Conservation (phyloP, 1,140 invertebrate species). For the Choristoneura fumiferana region DNA sequence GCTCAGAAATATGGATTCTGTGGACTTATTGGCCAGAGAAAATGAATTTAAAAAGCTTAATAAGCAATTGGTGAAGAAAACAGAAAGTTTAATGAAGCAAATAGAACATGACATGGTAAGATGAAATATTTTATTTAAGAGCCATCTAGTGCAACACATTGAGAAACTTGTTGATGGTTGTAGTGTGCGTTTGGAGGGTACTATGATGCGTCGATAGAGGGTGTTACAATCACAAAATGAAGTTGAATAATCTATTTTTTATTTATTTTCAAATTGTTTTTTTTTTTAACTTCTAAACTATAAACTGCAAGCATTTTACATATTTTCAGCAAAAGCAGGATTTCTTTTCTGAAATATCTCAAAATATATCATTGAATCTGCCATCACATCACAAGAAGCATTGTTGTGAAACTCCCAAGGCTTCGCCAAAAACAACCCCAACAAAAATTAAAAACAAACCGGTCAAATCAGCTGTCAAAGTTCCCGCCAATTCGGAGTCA, state of each 20-base stretch:
- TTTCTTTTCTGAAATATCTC: conserved; percentile 52
- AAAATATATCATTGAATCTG: conserved; percentile 36
- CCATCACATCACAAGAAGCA: conserved; percentile 38
- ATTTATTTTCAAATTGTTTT: too few relatives aligned
- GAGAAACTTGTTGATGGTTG: too few relatives aligned
- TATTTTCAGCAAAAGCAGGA: conserved; percentile 65
- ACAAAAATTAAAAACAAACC: conserved; percentile 19
- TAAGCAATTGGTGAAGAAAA: conserved; percentile 68
- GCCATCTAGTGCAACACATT: too few relatives aligned
- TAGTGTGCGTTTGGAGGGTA: too few relatives aligned
- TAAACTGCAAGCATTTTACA: too few relatives aligned
- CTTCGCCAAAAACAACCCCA: conserved; percentile 22
- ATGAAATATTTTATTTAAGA: background rate
- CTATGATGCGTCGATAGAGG: too few relatives aligned
- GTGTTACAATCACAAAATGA: too few relatives aligned
- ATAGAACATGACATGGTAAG: conserved; percentile 66
- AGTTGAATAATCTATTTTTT: too few relatives aligned
- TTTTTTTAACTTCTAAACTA: too few relatives aligned
- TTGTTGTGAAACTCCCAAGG: conserved; percentile 33
- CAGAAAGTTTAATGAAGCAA: conserved; percentile 65
- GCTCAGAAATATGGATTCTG: conserved; percentile 47
- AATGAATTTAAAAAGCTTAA: conserved; percentile 71
- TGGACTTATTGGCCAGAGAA: conserved; percentile 60
- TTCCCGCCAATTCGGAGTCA: background rate
- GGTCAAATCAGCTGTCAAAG: conserved; percentile 15